These are phyloP conservation scores for Crotophaga sulcirostris DNA, from an alignment of 2,113 vertebrate genomes.

Conservation along the genomic window DNA sequence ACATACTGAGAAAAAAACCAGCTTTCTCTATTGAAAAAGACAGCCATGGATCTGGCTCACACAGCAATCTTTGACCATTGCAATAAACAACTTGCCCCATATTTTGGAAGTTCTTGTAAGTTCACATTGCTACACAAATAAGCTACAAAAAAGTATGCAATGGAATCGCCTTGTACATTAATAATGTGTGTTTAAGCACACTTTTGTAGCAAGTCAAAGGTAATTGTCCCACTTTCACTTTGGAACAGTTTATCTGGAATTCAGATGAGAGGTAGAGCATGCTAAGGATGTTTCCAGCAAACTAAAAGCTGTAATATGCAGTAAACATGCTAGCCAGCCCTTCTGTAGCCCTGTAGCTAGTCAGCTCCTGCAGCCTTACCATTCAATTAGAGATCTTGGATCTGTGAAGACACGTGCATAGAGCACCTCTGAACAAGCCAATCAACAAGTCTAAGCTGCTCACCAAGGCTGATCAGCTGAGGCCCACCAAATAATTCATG, in stretches of 20 bases:
- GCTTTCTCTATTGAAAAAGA: not conserved
- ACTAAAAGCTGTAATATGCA: not conserved
- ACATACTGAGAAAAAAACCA: not conserved
- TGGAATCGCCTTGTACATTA: not conserved
- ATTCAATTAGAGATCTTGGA: not conserved
- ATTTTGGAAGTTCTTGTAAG: not conserved
- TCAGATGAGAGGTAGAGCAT: fast-evolving
- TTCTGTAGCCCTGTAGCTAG: not conserved
- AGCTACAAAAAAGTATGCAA: not conserved
- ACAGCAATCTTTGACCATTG: not conserved
- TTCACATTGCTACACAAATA: not conserved
- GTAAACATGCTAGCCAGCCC: not conserved
- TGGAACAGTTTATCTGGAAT: not conserved
- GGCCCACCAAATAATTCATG: not conserved
- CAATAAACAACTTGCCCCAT: not conserved
- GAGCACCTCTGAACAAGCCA: not conserved
- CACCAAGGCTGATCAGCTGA: not conserved
- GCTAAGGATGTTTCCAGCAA: not conserved
- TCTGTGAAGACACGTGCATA: fast-evolving
- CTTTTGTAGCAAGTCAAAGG: not conserved
- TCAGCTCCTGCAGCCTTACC: not conserved
- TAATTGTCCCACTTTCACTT: not conserved
- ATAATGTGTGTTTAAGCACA: not conserved
- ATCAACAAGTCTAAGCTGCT: not conserved
- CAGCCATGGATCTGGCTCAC: not conserved